Evolutionary conservation across 2,797 vertebrate genomes (phyloP).

Genomic region (Typhlichthys eigenmanni): DNA sequence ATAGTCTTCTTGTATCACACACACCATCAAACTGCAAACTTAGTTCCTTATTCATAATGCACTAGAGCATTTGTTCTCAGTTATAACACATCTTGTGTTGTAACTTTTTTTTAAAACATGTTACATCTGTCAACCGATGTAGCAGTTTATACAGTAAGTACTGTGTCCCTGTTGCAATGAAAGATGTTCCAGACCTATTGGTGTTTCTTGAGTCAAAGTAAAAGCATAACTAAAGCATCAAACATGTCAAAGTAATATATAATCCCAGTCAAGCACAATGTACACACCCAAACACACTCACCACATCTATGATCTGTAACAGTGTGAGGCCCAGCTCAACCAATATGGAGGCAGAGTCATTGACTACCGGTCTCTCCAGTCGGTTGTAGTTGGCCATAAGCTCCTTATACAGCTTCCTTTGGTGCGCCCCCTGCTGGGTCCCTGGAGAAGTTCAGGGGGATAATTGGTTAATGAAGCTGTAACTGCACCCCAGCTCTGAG

Average conservation of each 20-base stretch:
- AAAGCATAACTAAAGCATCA: too few relatives aligned
- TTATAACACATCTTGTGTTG: too few relatives aligned
- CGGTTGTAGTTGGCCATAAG: slow-evolving; percentile 87
- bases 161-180: too few relatives aligned
- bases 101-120: too few relatives aligned
- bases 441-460: slow-evolving; percentile 59
- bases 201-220: too few relatives aligned
- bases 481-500: too few relatives aligned
- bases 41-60: not conserved
- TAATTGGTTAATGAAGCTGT: not conserved
- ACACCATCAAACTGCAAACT: not conserved
- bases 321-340: slow-evolving; percentile 88
- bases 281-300: slow-evolving; percentile 60
- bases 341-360: slow-evolving; percentile 86
- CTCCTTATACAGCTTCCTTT: slow-evolving; percentile 86
- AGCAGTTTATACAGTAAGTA: too few relatives aligned
- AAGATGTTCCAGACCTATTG: too few relatives aligned
- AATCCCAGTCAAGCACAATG: slow-evolving; percentile 5
- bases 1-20: not conserved
- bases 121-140: too few relatives aligned
- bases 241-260: too few relatives aligned
- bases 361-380: slow-evolving; percentile 87
- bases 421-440: slow-evolving; percentile 86
- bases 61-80: not conserved
- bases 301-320: slow-evolving; percentile 92